Percentiles rank a stretch among this genome's conserved stretches.
phyloP scores from a whole-genome alignment of 2,888 invertebrate genomes.

The Cancer borealis region DNA sequence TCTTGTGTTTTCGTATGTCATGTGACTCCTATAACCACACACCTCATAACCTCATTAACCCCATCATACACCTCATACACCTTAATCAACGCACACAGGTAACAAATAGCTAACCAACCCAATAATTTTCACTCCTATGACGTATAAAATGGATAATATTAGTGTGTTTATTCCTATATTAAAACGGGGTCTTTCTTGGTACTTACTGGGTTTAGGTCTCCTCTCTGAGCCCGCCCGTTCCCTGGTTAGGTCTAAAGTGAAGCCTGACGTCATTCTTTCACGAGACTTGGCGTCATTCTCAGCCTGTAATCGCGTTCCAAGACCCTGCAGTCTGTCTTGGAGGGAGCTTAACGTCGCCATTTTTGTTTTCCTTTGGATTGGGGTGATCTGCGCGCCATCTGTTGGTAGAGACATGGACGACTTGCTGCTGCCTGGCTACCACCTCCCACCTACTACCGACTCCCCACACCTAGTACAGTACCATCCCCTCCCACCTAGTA shows the following conservation, averaged over 20 bases:
- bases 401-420: not conserved
- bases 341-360: slow-evolving; percentile 77
- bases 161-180: not conserved
- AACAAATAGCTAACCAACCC: not conserved
- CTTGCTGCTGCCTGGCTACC: not conserved
- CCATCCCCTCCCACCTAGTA: not conserved
- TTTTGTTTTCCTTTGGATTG: slow-evolving; percentile 72
- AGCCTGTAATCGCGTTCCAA: slow-evolving; percentile 75
- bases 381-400: slow-evolving; percentile 49
- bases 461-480: not conserved
- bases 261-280: slow-evolving; percentile 73
- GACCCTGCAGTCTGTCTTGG: slow-evolving; percentile 75
- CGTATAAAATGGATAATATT: not conserved
- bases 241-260: slow-evolving; percentile 76
- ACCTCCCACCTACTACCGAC: not conserved
- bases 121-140: no score
- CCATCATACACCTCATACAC: not conserved
- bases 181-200: slow-evolving; percentile 9
- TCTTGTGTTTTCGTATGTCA: not conserved
- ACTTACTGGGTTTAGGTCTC: slow-evolving; percentile 74
- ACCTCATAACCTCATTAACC: not conserved
- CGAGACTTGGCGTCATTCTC: slow-evolving; percentile 76
- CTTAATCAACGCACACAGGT: not conserved
- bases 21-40: not conserved
- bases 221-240: slow-evolving; percentile 77